phyloP scores from a whole-genome alignment of 2,888 invertebrate species.

The Drosophila limbata region DNA sequence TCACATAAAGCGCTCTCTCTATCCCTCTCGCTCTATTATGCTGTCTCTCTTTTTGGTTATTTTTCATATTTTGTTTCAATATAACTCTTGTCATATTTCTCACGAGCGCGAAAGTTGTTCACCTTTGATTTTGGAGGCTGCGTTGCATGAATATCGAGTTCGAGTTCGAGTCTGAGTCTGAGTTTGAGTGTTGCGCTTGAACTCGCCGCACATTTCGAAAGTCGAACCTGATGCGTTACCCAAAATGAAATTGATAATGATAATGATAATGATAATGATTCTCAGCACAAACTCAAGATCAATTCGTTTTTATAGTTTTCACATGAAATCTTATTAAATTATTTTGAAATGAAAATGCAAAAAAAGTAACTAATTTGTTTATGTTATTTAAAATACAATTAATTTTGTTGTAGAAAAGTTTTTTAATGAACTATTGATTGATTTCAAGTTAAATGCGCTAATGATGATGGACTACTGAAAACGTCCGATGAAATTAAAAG shows the following conservation, averaged over 20 bases:
- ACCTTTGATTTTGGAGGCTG: slow-evolving; percentile 78
- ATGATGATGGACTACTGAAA: slow-evolving; percentile 35
- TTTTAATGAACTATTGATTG: slow-evolving; percentile 52
- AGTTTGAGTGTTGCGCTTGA: slow-evolving; percentile 61
- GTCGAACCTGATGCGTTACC: slow-evolving; percentile 43
- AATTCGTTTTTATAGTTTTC: slow-evolving; percentile 26
- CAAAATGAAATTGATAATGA: slow-evolving; percentile 39
- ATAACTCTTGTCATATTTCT: slow-evolving; percentile 68
- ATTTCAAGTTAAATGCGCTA: slow-evolving; percentile 29
- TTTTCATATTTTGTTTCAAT: slow-evolving; percentile 52
- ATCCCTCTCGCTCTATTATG: background rate
- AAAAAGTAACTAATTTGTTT: slow-evolving; percentile 28
- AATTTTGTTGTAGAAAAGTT: slow-evolving; percentile 29
- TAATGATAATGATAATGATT: slow-evolving; percentile 50
- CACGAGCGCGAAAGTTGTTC: slow-evolving; percentile 81
- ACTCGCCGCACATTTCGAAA: slow-evolving; percentile 69
- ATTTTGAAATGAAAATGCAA: slow-evolving; percentile 6
- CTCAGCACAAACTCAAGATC: slow-evolving; percentile 24
- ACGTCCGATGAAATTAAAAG: slow-evolving; percentile 15
- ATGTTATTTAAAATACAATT: slow-evolving; percentile 43
- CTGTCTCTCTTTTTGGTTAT: slow-evolving; percentile 14
- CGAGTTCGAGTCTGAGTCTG: background rate
- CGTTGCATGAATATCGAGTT: slow-evolving; percentile 52
- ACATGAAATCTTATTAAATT: slow-evolving; percentile 21
- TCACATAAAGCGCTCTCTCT: slow-evolving; percentile 46